Evolutionary conservation across 2,113 vertebrate species (phyloP).

Genomic region (Podocnemis expansa): DNA sequence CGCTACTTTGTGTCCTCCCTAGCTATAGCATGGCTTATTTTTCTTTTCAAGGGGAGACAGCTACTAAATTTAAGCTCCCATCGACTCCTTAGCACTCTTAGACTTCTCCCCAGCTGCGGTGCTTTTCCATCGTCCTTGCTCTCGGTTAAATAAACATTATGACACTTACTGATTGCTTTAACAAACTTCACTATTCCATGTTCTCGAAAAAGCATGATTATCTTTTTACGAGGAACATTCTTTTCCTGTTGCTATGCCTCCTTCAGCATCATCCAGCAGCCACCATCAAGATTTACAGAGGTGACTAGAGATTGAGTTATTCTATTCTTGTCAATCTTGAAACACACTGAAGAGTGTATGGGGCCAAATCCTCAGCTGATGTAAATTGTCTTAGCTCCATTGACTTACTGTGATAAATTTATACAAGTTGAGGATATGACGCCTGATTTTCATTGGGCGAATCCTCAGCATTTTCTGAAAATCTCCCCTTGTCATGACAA

Average conservation of each 20-base stretch:
- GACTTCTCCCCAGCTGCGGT: conserved; percentile 69
- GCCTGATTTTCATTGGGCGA: rapidly evolving
- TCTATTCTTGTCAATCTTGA: conserved; percentile 1
- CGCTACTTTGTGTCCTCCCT: conserved; percentile 59
- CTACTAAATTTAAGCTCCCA: conserved; percentile 65
- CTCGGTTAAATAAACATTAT: conserved; percentile 75
- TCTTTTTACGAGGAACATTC: conserved; percentile 68
- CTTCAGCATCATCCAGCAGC: conserved; percentile 35
- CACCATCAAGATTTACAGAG: conserved; percentile 4
- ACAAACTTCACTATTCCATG: conserved; percentile 62
- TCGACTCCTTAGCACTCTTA: conserved; percentile 52
- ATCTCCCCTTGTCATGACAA: neutral
- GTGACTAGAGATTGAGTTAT: neutral
- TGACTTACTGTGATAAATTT: neutral
- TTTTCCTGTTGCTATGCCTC: conserved; percentile 63
- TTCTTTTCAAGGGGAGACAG: conserved; percentile 59
- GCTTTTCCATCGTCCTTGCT: conserved; percentile 65
- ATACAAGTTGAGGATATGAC: neutral
- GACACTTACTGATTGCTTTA: conserved; percentile 71
- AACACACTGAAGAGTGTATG: neutral
- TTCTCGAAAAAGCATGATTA: conserved; percentile 50
- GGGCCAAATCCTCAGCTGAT: conserved; percentile 37
- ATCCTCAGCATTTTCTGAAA: neutral
- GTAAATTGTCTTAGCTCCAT: conserved; percentile 37
- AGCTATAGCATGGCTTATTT: conserved; percentile 56